These are phyloP conservation scores for Cynaeus angustus DNA, from an alignment of 2,888 invertebrate species.

Conservation along the genomic window DNA sequence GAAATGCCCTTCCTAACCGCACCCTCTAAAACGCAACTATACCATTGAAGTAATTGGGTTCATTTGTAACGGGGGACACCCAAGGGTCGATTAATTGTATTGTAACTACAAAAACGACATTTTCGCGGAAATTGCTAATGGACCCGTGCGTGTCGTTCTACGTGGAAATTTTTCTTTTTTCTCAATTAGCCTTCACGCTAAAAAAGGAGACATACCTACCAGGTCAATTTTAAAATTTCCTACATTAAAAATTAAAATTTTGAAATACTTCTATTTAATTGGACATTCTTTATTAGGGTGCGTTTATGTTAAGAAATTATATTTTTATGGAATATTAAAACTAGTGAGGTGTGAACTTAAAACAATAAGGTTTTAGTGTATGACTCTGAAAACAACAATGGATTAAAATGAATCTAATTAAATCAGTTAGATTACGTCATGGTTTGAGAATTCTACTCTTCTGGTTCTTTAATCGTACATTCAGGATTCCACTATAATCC, in stretches of 20 bases:
- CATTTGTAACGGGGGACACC: conserved; percentile 5
- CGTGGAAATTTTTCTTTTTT: background rate
- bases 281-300: too few species aligned
- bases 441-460: background rate
- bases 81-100: conserved; percentile 28
- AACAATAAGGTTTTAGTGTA: too few species aligned
- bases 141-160: conserved; percentile 4
- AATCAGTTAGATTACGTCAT: background rate
- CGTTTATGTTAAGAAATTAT: too few species aligned
- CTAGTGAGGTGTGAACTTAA: too few species aligned
- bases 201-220: too few species aligned
- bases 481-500: background rate
- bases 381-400: background rate
- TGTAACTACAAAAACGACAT: conserved; percentile 19
- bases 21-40: conserved; percentile 23
- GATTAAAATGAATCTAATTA: background rate
- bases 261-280: too few species aligned
- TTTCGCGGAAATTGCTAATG: conserved; percentile 39
- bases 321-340: too few species aligned
- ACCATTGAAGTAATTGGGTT: conserved; percentile 18
- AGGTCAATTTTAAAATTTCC: too few species aligned
- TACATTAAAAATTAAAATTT: too few species aligned
- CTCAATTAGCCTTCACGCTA: too few species aligned
- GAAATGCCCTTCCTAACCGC: conserved; percentile 16
- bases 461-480: background rate